Evolutionary conservation across 2,797 vertebrate genomes (phyloP), one percentile per base, ranked within the genome.

Genomic region (Halcyon chelicuti): DNA sequence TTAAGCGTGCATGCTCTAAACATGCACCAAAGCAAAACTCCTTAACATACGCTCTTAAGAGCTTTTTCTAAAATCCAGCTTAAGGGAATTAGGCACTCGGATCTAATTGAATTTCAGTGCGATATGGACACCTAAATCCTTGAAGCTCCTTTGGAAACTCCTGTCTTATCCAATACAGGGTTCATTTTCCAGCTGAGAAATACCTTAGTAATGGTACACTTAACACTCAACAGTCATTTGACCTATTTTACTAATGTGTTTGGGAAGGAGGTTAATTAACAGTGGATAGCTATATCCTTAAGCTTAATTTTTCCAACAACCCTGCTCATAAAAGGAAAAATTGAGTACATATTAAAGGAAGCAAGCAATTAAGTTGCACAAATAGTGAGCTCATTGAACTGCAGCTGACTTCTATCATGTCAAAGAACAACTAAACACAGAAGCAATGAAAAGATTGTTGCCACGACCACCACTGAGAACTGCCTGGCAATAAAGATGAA

Each of bases 401-500:
- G 98, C 98, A 98, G 98, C 98, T 98, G 98, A 99, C 98, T 98
- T 98, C 98, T 98, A 98, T 99, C 98, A 98, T 98, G 97, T 98
- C 98, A 98, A 97, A 98, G 98, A 98, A 98, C 98, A 98, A 98
- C 98, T 98, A 98, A 98, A 98, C 97, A 98, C 98, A 98, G 97
- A 97, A 98, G 97, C 98, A 97, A 98, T 98, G 97, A 98, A 98
- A 98, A 98, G 98, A 98, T 98, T 98, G 98, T 98, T 98, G 97
- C 97, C 96, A 95, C 96, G 98, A 99, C 99, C 98, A 99, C 99
- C 98, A 97, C 98, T 98, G 99, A 99, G 98, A 98, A 98, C 98
- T 96, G 97, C 98, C 98, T 98, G 98, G 98, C 98, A 98, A 99
- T 99, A 99, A 99, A 99, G 98, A 99, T 98, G 99, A 99, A 99